These are phyloP conservation scores for Cydia amplana DNA, from an alignment of 1,140 invertebrate species.

Conservation along the genomic window DNA sequence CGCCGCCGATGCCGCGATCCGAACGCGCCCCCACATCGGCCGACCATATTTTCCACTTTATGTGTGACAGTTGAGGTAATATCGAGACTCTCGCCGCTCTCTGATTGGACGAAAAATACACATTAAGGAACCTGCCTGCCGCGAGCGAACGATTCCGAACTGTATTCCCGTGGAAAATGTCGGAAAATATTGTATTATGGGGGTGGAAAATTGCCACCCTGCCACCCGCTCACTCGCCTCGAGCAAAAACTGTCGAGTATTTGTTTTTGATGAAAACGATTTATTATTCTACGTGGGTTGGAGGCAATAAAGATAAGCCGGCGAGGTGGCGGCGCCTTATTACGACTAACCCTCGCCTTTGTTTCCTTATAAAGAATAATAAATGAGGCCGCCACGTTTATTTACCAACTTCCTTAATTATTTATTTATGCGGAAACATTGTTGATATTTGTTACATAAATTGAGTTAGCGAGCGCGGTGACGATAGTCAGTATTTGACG, in stretches of 20 bases:
- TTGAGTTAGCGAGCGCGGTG: slow-evolving; percentile 40
- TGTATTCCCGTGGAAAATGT: slow-evolving; percentile 79
- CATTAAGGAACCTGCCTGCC: slow-evolving; percentile 79
- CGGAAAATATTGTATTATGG: slow-evolving; percentile 79
- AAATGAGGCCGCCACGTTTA: slow-evolving; percentile 77
- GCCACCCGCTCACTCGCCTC: slow-evolving; percentile 74
- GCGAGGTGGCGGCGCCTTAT: slow-evolving; percentile 79
- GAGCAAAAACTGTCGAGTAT: slow-evolving; percentile 79
- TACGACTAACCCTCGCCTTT: slow-evolving; percentile 79
- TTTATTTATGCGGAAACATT: slow-evolving; percentile 74
- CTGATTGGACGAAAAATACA: slow-evolving; percentile 81
- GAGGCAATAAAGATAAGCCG: slow-evolving; percentile 80
- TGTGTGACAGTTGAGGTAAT: slow-evolving; percentile 82
- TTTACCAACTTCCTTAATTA: slow-evolving; percentile 77
- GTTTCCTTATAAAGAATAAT: slow-evolving; percentile 80
- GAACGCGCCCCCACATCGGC: slow-evolving; percentile 67
- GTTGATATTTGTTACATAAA: slow-evolving; percentile 65
- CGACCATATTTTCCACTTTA: slow-evolving; percentile 82
- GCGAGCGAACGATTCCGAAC: slow-evolving; percentile 77
- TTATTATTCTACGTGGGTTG: slow-evolving; percentile 80
- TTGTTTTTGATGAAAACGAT: slow-evolving; percentile 80
- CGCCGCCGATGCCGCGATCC: slow-evolving; percentile 41
- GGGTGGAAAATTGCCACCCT: slow-evolving; percentile 78
- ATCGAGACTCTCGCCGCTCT: slow-evolving; percentile 79
- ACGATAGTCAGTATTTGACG: neutral